Evolutionary conservation across 2,888 invertebrate genomes (phyloP).

Genomic region (Mythimna impura): DNA sequence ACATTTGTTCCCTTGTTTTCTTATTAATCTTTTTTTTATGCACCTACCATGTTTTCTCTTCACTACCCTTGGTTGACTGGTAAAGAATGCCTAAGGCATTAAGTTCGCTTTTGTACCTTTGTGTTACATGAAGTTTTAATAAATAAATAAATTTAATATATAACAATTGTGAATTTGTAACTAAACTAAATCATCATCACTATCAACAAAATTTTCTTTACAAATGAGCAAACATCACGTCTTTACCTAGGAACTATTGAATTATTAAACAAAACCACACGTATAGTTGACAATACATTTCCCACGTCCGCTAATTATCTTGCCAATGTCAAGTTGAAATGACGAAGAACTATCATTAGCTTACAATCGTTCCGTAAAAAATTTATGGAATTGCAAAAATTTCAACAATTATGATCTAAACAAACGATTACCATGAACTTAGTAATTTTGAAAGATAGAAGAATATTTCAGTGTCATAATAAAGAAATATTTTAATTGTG

Average conservation of each 20-base stretch:
- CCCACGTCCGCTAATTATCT: slow-evolving; percentile 58
- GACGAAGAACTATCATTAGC: slow-evolving; percentile 33
- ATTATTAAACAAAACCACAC: slow-evolving; percentile 41
- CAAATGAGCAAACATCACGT: slow-evolving; percentile 41
- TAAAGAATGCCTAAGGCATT: too few species aligned
- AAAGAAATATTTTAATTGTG: slow-evolving; percentile 8
- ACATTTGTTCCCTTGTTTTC: too few species aligned
- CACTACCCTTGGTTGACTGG: too few species aligned
- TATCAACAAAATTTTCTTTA: slow-evolving; percentile 17
- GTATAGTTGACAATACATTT: slow-evolving; percentile 48
- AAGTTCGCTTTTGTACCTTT: too few species aligned
- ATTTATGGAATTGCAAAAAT: slow-evolving; percentile 4
- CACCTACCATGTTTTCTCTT: too few species aligned
- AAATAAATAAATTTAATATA: too few species aligned
- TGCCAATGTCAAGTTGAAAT: slow-evolving; percentile 61
- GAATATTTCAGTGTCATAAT: not conserved
- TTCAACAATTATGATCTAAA: not conserved
- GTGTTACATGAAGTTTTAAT: too few species aligned
- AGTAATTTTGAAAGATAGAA: slow-evolving; percentile 12
- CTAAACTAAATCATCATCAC: not conserved
- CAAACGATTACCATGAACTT: not conserved
- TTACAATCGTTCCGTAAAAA: slow-evolving; percentile 44
- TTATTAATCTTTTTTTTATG: too few species aligned
- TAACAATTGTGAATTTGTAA: not conserved
- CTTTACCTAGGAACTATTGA: slow-evolving; percentile 33